Conservation (phyloP, 2,888 invertebrate genomes). For the Carabus problematicus region DNA sequence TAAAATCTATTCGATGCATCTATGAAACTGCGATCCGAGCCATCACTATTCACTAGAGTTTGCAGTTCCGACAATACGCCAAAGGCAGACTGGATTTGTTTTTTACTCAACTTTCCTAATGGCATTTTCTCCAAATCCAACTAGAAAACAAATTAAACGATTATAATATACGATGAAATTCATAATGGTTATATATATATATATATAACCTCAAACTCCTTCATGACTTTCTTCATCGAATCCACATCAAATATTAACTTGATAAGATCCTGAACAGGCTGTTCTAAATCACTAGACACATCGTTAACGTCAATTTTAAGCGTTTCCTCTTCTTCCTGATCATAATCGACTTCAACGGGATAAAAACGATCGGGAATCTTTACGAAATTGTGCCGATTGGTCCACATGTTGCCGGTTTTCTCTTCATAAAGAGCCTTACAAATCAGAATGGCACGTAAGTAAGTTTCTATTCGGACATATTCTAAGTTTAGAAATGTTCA, state of each 20-base stretch:
- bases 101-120: slow-evolving; percentile 90
- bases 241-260: slow-evolving; percentile 89
- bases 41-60: slow-evolving; percentile 62
- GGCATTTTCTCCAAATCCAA: slow-evolving; percentile 98
- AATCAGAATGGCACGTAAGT: neutral
- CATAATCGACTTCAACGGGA: slow-evolving; percentile 91
- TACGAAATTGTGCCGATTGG: slow-evolving; percentile 68
- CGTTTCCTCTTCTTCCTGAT: slow-evolving; percentile 55
- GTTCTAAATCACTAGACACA: slow-evolving; percentile 71
- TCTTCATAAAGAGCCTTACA: slow-evolving; percentile 62
- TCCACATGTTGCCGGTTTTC: slow-evolving; percentile 86
- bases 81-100: slow-evolving; percentile 88
- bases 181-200: slow-evolving; percentile 40
- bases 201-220: slow-evolving; percentile 83
- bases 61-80: slow-evolving; percentile 77
- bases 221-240: slow-evolving; percentile 89
- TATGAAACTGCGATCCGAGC: slow-evolving; percentile 65
- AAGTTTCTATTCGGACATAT: neutral
- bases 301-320: slow-evolving; percentile 54
- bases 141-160: slow-evolving; percentile 52
- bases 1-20: slow-evolving; percentile 94
- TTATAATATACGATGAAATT: slow-evolving; percentile 14
- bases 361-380: slow-evolving; percentile 78
- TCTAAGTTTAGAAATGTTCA: slow-evolving; percentile 59
- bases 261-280: slow-evolving; percentile 83